Percentiles rank a stretch among this genome's conserved stretches.
phyloP scores from a whole-genome alignment of 53 echinoderm and acorn worm species.

The Henricia sp. region DNA sequence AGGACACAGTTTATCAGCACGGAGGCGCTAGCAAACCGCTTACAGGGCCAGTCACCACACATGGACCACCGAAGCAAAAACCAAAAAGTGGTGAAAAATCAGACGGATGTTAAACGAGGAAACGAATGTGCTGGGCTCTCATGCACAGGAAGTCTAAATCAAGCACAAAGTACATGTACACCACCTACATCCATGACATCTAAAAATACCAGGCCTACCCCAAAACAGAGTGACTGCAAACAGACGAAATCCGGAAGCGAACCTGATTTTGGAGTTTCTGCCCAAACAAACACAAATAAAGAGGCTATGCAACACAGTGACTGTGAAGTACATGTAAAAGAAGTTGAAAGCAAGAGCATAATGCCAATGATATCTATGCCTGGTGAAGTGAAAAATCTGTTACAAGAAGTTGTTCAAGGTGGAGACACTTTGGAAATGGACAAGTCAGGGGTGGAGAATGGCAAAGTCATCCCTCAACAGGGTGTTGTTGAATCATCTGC shows the following conservation, averaged over 20 bases:
- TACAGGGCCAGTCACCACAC: not conserved
- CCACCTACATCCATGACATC: too few relatives aligned
- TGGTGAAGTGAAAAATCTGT: not conserved
- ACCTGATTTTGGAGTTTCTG: not conserved
- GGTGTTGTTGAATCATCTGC: too few relatives aligned
- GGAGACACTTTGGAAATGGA: too few relatives aligned
- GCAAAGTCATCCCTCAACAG: too few relatives aligned
- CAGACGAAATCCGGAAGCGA: not conserved
- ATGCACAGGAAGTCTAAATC: slow-evolving; percentile 24
- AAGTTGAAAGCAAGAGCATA: not conserved
- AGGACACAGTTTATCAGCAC: not conserved
- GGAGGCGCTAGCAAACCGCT: not conserved
- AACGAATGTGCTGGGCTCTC: slow-evolving; percentile 13
- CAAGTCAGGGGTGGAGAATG: too few relatives aligned
- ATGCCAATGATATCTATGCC: not conserved
- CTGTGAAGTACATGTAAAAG: not conserved
- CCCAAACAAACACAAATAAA: not conserved
- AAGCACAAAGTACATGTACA: not conserved
- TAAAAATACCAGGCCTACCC: not conserved
- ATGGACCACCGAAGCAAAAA: not conserved
- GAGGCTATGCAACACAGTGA: not conserved
- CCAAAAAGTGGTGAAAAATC: slow-evolving; percentile 19
- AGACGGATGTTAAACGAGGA: slow-evolving; percentile 17
- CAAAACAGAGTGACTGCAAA: not conserved
- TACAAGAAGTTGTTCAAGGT: too few relatives aligned